Base-by-base conservation (phyloP, 1,140 invertebrate species). In the Pseudomyrmex dendroicus region DNA sequence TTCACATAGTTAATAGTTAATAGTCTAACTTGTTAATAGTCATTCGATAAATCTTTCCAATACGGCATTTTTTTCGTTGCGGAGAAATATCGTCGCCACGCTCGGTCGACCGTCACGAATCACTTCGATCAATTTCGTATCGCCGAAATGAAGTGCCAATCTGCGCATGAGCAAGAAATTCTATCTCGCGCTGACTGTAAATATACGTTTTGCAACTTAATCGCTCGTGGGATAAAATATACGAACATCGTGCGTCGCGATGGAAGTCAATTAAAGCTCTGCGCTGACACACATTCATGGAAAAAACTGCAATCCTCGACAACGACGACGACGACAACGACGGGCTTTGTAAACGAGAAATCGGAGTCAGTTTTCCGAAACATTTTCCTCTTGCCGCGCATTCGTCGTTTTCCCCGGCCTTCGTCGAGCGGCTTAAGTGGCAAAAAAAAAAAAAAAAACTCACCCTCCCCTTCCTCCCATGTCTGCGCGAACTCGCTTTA, bases 391-490 rank as follows among this genome's bases (percentile, higher is more conserved):
- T 67, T 68, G 52, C 48, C 66, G 15, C 63, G 56, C 17, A 63
- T 63, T 72, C 66, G 15, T 17, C 59, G 35, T 70, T 68, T 9
- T 35, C 66, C 44, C 77, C 35, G 20, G 35, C 5, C 35, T 82
- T 22, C 12, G 57, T 48, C 61, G 72, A 83, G 62, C 70, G 48
- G 54, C 70, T 85, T 74, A 74, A 85, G 84, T 54, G 25, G 84
- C 70, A 85, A 74, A 83, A 85, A 85, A 59, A 35, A 85, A 74
- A 83, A 85, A 85, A 59, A 35, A 35, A 35, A 35, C 35, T 0
- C 35, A 35, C 7, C 35, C 35, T 35, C 35, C 5, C 50, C 44
- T 20, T 44, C 44, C 12, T 50, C 35, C 44, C 52, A 22, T 59
- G 52, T 50, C 77, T 73, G 54, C 52, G 61, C 48, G 59, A 83